Evolutionary conservation across 2,113 vertebrate species (phyloP).

Genomic region (Sturnus vulgaris): DNA sequence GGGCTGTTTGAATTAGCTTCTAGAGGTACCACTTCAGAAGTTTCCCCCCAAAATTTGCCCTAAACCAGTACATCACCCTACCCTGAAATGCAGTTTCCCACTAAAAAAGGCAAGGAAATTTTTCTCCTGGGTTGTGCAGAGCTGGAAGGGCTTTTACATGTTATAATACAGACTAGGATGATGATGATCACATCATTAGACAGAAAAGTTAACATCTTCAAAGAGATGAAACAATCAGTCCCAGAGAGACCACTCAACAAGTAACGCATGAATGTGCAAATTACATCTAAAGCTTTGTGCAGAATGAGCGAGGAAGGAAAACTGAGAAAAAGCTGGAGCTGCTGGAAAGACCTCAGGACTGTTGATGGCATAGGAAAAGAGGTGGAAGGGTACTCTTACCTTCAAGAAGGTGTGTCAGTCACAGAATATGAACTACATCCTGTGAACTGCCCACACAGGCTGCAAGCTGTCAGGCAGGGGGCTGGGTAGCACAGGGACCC

Average conservation of each 20-base stretch:
- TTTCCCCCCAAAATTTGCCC: neutral
- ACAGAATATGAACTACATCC: neutral
- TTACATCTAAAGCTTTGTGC: neutral
- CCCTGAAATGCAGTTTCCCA: neutral
- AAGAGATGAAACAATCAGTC: neutral
- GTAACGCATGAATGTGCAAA: neutral
- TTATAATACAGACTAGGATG: accelerated
- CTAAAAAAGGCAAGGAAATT: neutral
- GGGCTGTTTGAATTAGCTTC: neutral
- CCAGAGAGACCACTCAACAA: neutral
- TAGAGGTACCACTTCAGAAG: neutral
- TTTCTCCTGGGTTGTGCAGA: neutral
- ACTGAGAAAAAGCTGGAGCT: neutral
- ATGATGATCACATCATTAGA: neutral
- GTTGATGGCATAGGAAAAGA: neutral
- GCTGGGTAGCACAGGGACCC: neutral
- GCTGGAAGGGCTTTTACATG: neutral
- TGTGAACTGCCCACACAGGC: accelerated
- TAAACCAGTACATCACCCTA: neutral
- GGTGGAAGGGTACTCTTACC: neutral
- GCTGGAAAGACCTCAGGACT: neutral
- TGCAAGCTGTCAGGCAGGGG: neutral
- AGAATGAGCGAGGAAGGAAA: neutral
- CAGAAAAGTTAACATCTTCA: neutral
- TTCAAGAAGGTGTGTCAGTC: neutral